These are phyloP conservation scores for Alcis repandata DNA, from an alignment of 2,888 invertebrate genomes.

Conservation along the genomic window DNA sequence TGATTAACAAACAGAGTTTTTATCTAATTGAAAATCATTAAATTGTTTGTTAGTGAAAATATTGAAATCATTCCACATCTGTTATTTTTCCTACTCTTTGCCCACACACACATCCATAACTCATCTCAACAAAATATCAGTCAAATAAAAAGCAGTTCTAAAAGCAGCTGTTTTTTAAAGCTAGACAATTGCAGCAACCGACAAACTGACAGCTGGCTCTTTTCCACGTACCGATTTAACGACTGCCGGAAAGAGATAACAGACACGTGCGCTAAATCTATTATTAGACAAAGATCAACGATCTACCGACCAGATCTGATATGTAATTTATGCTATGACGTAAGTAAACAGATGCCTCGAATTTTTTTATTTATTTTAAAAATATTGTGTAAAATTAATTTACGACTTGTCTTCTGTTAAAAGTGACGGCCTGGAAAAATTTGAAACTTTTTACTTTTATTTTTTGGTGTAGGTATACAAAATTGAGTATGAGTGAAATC, in stretches of 20 bases:
- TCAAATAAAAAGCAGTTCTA: conserved; percentile 32
- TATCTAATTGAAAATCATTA: no score
- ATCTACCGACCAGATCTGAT: conserved; percentile 28
- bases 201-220: conserved; percentile 6
- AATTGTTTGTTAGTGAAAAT: background rate
- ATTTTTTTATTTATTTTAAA: conserved; percentile 21
- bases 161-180: conserved; percentile 25
- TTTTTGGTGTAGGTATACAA: no score
- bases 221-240: background rate
- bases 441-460: background rate
- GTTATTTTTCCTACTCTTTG: conserved; percentile 22
- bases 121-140: conserved; percentile 27
- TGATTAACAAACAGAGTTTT: no score
- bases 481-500: no score
- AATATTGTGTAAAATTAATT: conserved; percentile 27
- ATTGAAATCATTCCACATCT: background rate
- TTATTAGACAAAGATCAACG: conserved; percentile 39
- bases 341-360: conserved; percentile 20
- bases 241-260: conserved; percentile 9
- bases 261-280: conserved; percentile 31
- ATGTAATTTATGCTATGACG: conserved; percentile 31
- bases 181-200: conserved; percentile 2
- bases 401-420: conserved; percentile 5
- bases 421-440: conserved; percentile 1
- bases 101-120: conserved; percentile 19